Percentiles rank a stretch among this genome's conserved stretches.
These are phyloP conservation scores for Eulithis prunata DNA, from an alignment of 2,888 invertebrate species.

Conservation along the genomic window DNA sequence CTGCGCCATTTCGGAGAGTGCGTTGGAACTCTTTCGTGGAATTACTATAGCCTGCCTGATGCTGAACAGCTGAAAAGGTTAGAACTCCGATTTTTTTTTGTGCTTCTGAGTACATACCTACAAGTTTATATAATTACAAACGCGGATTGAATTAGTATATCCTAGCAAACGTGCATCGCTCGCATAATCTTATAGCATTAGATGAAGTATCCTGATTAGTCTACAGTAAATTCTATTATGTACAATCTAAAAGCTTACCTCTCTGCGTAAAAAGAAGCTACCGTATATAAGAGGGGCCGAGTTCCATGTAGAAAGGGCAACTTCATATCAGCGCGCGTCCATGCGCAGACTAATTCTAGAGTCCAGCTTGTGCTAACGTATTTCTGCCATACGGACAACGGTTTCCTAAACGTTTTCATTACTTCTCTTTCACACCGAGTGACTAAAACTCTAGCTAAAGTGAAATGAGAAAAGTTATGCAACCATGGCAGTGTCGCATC, in stretches of 20 bases:
- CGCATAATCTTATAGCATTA: no score
- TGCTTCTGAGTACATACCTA: no score
- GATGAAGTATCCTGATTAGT: no score
- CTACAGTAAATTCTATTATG: no score
- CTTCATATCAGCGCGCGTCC: constrained; percentile 39
- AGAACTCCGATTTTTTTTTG: no score
- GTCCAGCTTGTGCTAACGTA: constrained; percentile 61
- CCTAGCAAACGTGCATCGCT: no score
- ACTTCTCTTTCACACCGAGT: constrained; percentile 45
- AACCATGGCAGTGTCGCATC: constrained; percentile 77
- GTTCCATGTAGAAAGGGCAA: constrained; percentile 54
- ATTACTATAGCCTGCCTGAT: no score
- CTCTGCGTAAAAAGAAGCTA: constrained; percentile 36
- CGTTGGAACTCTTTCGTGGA: no score
- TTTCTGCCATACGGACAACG: constrained; percentile 54
- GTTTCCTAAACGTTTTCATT: constrained; percentile 39
- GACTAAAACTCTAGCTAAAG: constrained; percentile 41
- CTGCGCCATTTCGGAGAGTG: no score
- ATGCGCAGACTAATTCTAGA: constrained; percentile 56
- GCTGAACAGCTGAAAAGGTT: no score
- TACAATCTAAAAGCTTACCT: constrained; percentile 16
- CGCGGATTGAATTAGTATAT: no score
- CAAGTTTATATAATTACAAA: no score
- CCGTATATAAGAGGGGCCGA: constrained; percentile 50
- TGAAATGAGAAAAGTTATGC: constrained; percentile 47